Evolutionary conservation across 2,113 vertebrate species (phyloP), one percentile per base, ranked within the genome.

Genomic region (Salvelinus sp.): DNA sequence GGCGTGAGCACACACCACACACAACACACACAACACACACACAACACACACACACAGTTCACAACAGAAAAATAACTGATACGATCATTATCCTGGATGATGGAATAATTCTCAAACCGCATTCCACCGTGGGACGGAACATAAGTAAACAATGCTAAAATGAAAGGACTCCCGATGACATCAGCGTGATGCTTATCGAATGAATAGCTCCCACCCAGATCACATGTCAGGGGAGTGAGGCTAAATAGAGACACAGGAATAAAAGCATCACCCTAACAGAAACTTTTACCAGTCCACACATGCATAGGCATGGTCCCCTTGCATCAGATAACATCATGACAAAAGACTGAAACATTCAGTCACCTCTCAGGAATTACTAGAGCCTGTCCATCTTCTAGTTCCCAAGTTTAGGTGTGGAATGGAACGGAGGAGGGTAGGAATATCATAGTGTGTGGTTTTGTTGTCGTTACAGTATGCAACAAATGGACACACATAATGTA

Each of bases 191-290:
- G 69, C 78, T 78, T 64, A 78, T 86, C 74, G 78, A 20, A 82
- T 84, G 76, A 79, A 82, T 44, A 62, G 67, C 68, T 54, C 27
- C 65, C 70, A 30, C 69, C 33, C 78, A 67, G 78, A 80, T 76
- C 74, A 67, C 69, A 28, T 57, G 50, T 80, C 77, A 68, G 64
- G 4, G 78, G 27, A n/a, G n/a, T 4, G 44, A 13, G 20, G 33
- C 14, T 25, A 69, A 82, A 73, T 75, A 86, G 84, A 86, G 75
- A 82, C 20, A 74, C 62, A 70, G 50, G 50, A 54, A 54, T 76
- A 74, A 84, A 87, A 81, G 48, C 44, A 84, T 13, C 79, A 84
- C 77, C 76, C 82, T 79, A 80, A 63, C 70, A 25, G 83, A 74
- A 86, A 89, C 86, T 79, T 79, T 78, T 25, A 73, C 50, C 70